Conservation (phyloP, 2,113 vertebrate genomes). For the Pterocles burchelli region DNA sequence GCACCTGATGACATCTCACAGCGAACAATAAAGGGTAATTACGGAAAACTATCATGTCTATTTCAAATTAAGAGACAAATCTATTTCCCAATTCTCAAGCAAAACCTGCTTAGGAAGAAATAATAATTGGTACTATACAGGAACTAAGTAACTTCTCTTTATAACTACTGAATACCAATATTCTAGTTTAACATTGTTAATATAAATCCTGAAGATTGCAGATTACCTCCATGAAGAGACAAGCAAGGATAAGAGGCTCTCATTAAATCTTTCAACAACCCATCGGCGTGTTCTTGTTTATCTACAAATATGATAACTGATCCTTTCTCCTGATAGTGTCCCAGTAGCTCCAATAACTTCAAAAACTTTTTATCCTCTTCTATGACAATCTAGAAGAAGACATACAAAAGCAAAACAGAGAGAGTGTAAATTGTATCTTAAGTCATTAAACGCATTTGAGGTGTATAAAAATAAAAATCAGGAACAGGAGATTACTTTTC, state of each 20-base stretch:
- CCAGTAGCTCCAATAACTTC: constrained; percentile 94
- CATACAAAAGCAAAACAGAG: not conserved
- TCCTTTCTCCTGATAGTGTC: constrained; percentile 97
- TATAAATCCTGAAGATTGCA: not conserved
- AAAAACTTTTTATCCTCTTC: constrained; percentile 97
- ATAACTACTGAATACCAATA: not conserved
- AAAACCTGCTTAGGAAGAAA: not conserved
- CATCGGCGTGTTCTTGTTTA: constrained; percentile 97
- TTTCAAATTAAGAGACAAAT: not conserved
- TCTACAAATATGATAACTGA: constrained; percentile 98
- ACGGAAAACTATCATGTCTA: not conserved
- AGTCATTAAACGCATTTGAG: not conserved
- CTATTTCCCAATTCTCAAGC: not conserved
- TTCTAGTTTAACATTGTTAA: not conserved
- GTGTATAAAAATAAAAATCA: not conserved
- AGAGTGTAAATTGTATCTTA: not conserved
- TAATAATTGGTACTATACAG: not conserved
- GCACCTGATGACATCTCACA: not conserved
- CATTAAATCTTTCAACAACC: constrained; percentile 94
- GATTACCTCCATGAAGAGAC: constrained; percentile 96
- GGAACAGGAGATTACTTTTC: not conserved
- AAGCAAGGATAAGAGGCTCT: constrained; percentile 98
- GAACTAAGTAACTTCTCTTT: not conserved
- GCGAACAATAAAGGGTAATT: not conserved
- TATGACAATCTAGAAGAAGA: constrained; percentile 87